phyloP scores from a whole-genome alignment of 2,888 invertebrate species.

The Endotricha flammealis region DNA sequence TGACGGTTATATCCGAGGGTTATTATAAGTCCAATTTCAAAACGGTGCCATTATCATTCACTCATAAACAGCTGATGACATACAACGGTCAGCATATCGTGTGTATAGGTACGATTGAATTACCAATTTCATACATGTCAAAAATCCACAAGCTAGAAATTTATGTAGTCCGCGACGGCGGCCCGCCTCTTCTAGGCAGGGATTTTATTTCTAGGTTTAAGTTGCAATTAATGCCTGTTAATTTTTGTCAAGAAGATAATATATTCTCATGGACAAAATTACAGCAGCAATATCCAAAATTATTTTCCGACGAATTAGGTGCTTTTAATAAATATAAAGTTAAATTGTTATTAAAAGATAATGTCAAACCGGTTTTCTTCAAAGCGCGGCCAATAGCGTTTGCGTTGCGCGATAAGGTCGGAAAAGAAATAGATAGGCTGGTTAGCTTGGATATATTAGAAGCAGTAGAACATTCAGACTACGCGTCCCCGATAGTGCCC shows the following conservation, averaged over 20 bases:
- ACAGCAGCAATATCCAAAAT: slow-evolving; percentile 5
- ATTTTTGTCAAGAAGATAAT: no score
- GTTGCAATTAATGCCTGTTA: slow-evolving; percentile 16
- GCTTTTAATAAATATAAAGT: slow-evolving; percentile 17
- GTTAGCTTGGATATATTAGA: slow-evolving; percentile 17
- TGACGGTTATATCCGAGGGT: slow-evolving; percentile 9
- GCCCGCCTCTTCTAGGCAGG: slow-evolving; percentile 20
- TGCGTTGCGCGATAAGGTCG: slow-evolving; percentile 17
- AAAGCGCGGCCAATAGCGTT: slow-evolving; percentile 20
- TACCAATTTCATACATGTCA: slow-evolving; percentile 12
- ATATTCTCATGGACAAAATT: slow-evolving; percentile 2
- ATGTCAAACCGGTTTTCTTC: slow-evolving; percentile 12
- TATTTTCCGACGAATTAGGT: slow-evolving; percentile 15
- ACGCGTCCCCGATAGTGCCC: slow-evolving; percentile 14
- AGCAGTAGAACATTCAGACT: slow-evolving; percentile 16
- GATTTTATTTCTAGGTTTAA: slow-evolving; percentile 20
- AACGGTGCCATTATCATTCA: slow-evolving; percentile 12
- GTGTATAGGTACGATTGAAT: slow-evolving; percentile 14
- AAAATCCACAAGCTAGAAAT: slow-evolving; percentile 13
- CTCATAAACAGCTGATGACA: slow-evolving; percentile 5
- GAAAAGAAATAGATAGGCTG: slow-evolving; percentile 19
- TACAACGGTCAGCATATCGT: slow-evolving; percentile 15
- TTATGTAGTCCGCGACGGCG: slow-evolving; percentile 21
- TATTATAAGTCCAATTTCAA: slow-evolving; percentile 17
- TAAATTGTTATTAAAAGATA: slow-evolving; percentile 14